phyloP scores from a whole-genome alignment of 2,888 invertebrate species.

The Conomelus anceps region DNA sequence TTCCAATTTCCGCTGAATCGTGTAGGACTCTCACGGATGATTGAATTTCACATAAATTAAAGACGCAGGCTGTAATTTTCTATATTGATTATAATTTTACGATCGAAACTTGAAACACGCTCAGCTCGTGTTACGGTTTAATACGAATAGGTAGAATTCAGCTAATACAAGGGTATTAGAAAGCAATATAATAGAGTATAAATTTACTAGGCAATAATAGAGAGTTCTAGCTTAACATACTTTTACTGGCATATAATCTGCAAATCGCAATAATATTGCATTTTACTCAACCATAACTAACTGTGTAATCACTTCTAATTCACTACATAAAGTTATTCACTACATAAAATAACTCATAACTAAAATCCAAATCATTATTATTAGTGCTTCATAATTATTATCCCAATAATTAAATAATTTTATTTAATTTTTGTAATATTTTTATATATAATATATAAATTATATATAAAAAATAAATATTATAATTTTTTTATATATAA shows the following conservation, averaged over 20 bases:
- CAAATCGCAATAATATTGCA: not conserved
- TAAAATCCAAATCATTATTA: too few species aligned
- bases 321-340: too few species aligned
- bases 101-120: not conserved
- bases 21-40: not conserved
- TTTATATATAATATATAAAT: too few species aligned
- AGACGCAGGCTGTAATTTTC: not conserved
- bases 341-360: too few species aligned
- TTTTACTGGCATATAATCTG: not conserved
- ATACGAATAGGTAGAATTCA: not conserved
- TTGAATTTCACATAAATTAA: not conserved
- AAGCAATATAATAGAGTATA: not conserved
- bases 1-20: not conserved
- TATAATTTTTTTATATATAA: too few species aligned
- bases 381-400: too few species aligned
- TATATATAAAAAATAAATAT: too few species aligned
- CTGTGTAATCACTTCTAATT: not conserved
- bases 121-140: not conserved
- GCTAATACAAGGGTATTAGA: not conserved
- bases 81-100: not conserved
- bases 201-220: not conserved
- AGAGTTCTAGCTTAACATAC: not conserved
- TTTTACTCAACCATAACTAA: not conserved
- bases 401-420: too few species aligned
- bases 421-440: too few species aligned